Evolutionary conservation across 2,888 invertebrate species (phyloP).

Genomic region (Chloromyia formosa): DNA sequence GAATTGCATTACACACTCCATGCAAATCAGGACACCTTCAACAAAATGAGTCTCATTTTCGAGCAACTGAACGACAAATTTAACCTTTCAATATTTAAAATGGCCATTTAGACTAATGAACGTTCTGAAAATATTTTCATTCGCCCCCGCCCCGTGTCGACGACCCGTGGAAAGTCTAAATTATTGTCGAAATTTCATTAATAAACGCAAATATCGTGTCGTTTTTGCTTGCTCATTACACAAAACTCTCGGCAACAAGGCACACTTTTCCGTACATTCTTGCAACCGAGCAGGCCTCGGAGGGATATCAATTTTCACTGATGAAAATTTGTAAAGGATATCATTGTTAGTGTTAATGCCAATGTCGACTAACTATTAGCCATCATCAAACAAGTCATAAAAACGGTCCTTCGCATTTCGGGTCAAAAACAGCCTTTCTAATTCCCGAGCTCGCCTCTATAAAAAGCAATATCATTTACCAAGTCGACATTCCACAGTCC

Average conservation of each 20-base stretch:
- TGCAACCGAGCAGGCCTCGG: not conserved
- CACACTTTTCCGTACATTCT: not conserved
- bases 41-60: too few species aligned
- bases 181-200: conserved; percentile 1
- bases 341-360: conserved; percentile 33
- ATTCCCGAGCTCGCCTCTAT: not conserved
- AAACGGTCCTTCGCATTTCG: conserved; percentile 25
- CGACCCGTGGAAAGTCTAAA: not conserved
- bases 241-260: not conserved
- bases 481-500: not conserved
- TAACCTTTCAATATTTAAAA: not conserved
- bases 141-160: not conserved
- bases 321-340: conserved; percentile 32
- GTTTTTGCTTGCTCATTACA: not conserved
- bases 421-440: conserved; percentile 13
- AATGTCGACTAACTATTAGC: conserved; percentile 34
- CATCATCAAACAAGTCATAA: conserved; percentile 36
- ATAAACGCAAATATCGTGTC: not conserved
- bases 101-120: not conserved
- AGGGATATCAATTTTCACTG: conserved; percentile 27
- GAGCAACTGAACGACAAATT: too few species aligned
- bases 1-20: too few species aligned
- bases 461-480: not conserved
- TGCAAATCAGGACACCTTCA: too few species aligned
- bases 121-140: not conserved